Conservation (phyloP, 2,113 vertebrate genomes). For the Harpagus bidentatus region DNA sequence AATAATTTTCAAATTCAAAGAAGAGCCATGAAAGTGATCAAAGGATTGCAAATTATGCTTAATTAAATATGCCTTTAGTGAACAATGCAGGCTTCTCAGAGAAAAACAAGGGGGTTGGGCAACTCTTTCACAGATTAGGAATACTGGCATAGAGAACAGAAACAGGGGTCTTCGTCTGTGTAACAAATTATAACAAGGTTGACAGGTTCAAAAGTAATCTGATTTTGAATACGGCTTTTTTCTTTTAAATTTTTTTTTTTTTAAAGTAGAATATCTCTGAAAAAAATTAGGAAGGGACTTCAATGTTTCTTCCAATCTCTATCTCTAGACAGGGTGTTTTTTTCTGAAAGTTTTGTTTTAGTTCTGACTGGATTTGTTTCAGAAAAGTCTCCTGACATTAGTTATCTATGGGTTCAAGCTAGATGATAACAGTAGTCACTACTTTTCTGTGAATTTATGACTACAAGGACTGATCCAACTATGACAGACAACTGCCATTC, state of each 20-base stretch:
- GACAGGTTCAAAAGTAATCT: neutral
- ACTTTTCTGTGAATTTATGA: neutral
- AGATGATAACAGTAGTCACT: neutral
- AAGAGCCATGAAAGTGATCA: neutral
- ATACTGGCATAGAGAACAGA: neutral
- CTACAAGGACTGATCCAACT: neutral
- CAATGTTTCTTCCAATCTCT: neutral
- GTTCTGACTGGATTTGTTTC: neutral
- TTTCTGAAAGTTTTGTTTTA: neutral
- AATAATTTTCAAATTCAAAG: slow-evolving; percentile 2
- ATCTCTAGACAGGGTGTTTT: neutral
- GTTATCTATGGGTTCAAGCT: neutral
- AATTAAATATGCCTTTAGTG: neutral
- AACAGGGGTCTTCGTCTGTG: neutral
- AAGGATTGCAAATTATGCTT: neutral
- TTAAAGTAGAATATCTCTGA: neutral
- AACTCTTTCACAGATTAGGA: neutral
- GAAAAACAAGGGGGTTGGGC: neutral
- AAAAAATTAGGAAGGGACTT: neutral
- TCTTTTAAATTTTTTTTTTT: neutral
- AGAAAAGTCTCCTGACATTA: neutral
- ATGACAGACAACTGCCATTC: neutral
- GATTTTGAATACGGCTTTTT: neutral
- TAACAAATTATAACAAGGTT: neutral
- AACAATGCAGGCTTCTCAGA: neutral